These are phyloP conservation scores for Theocolax elegans DNA, from an alignment of 1,140 invertebrate species.

Conservation along the genomic window DNA sequence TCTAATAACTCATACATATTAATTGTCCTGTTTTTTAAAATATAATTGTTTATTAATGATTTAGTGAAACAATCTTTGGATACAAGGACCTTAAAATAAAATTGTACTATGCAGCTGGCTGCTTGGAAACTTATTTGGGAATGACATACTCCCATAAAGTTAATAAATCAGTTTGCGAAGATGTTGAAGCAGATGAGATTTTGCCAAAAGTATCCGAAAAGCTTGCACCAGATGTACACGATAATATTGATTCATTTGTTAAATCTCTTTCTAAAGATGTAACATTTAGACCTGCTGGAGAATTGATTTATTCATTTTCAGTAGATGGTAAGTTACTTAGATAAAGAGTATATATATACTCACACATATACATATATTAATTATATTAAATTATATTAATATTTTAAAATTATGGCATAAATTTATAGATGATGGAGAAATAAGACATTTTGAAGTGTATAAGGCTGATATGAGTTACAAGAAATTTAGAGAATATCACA, in stretches of 20 bases:
- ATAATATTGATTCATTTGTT: constrained; percentile 79
- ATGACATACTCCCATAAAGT: constrained; percentile 76
- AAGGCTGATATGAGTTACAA: constrained; percentile 75
- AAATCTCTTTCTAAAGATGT: constrained; percentile 76
- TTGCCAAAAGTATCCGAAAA: constrained; percentile 74
- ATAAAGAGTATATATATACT: constrained; percentile 12
- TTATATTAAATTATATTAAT: constrained; percentile 6
- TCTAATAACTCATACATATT: background rate
- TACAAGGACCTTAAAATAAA: constrained; percentile 85
- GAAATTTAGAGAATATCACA: constrained; percentile 84
- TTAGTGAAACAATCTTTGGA: constrained; percentile 92
- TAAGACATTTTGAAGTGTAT: constrained; percentile 83
- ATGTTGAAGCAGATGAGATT: constrained; percentile 85
- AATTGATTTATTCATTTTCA: constrained; percentile 73
- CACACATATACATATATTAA: background rate
- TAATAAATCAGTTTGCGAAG: constrained; percentile 64
- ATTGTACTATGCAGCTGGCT: constrained; percentile 85
- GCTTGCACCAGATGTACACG: constrained; percentile 72
- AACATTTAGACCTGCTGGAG: constrained; percentile 78
- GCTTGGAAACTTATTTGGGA: constrained; percentile 78
- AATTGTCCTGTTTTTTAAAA: background rate
- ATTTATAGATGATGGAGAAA: constrained; percentile 64
- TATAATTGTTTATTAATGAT: constrained; percentile 46
- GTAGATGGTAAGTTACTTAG: constrained; percentile 53
- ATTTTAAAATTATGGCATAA: constrained; percentile 29